Evolutionary conservation across 2,797 vertebrate species (phyloP).

Genomic region (Parambassis ranga): DNA sequence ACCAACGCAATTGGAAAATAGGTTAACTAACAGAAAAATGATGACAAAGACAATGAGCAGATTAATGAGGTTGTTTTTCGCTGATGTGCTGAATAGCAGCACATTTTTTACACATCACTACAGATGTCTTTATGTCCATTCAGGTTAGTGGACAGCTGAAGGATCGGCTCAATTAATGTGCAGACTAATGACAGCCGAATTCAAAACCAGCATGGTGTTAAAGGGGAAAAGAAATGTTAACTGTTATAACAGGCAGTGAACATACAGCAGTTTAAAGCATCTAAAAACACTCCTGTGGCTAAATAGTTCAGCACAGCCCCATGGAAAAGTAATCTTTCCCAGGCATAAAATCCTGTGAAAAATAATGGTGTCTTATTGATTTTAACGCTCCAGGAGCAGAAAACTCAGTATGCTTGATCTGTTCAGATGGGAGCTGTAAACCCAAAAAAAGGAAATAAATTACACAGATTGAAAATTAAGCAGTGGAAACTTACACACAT

Average conservation of each 20-base stretch:
- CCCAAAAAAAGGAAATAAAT: conserved; percentile 30
- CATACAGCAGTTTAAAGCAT: conserved; percentile 28
- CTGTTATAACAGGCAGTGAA: conserved; percentile 38
- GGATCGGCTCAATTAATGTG: conserved; percentile 24
- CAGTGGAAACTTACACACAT: conserved; percentile 47
- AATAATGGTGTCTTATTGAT: conserved; percentile 61
- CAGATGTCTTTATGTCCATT: conserved; percentile 28
- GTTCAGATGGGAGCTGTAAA: conserved; percentile 37
- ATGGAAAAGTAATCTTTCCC: conserved; percentile 51
- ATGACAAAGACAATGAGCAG: conserved; percentile 2
- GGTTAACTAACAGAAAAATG: conserved; percentile 1
- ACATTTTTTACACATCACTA: conserved; percentile 40
- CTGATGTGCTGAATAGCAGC: conserved; percentile 27
- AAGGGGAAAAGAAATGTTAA: conserved; percentile 48
- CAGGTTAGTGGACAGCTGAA: conserved; percentile 29
- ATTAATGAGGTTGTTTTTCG: conserved; percentile 25
- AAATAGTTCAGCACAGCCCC: conserved; percentile 36
- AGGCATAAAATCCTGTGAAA: conserved; percentile 50
- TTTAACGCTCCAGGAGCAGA: conserved; percentile 31
- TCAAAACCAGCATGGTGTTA: conserved; percentile 27
- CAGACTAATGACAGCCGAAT: conserved; percentile 31
- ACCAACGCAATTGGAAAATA: conserved; percentile 6
- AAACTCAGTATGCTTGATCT: conserved; percentile 31
- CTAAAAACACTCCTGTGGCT: conserved; percentile 46
- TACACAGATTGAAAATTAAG: conserved; percentile 37